Evolutionary conservation across 2,113 vertebrate species (phyloP), one percentile per base, ranked within the genome.

Genomic region (Chloebia gouldiae): DNA sequence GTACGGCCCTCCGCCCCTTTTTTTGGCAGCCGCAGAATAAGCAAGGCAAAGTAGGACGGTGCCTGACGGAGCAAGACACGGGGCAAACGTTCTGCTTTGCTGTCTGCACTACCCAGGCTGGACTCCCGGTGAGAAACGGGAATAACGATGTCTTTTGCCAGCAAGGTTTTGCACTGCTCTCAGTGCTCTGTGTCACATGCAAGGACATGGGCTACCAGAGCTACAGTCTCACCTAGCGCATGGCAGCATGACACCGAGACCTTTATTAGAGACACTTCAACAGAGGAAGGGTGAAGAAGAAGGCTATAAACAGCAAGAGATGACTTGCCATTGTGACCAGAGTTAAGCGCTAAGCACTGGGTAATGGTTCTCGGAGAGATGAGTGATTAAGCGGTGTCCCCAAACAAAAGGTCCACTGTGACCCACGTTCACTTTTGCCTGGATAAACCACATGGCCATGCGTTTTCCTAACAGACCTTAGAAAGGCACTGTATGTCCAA

Each of bases 1-100:
- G 0, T 6, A 4, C 39, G 24, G 2, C 1, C 5, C 57, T 42
- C 39, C 7, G 80, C 22, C 59, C 2, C 64, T 22, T 5, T 31
- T 25, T 8, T 1, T 6, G 42, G 72, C 51, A 20, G 71, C 15
- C 51, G 25, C 7, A 33, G 37, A 63, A 42, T 1, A 14, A 63
- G 45, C 27, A 3, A 13, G 33, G 14, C 21, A 2, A 61, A 76
- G 54, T 18, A 76, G 70, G 61, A 30, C 47, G 61, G 78, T 60
- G 78, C 16, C 53, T 60, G 37, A 59, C 53, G 14, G 53, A 73
- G 60, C 51, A 16, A 21, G 66, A 42, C 45, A 7, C 5, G 1
- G 61, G 64, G 53, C 59, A 39, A 42, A 28, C 4, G 19, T 2
- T 2, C 11, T 13, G 61, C 66, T 65, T 7, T 63, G 64, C 47